These are phyloP conservation scores for Sipha flava DNA, from an alignment of 1,140 invertebrate genomes.

Conservation along the genomic window DNA sequence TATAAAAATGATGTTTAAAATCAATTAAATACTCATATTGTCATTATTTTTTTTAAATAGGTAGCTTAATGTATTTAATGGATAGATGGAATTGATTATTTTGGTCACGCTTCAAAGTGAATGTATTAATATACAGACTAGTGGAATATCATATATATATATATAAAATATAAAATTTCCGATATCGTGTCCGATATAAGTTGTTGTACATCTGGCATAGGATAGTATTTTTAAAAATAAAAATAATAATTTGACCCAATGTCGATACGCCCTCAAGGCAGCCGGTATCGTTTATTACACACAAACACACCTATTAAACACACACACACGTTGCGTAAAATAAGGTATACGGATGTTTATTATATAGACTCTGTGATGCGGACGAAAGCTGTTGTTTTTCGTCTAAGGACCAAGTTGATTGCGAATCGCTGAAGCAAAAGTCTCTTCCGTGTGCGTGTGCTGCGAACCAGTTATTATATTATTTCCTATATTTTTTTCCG, in stretches of 20 bases:
- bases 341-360: constrained; percentile 12
- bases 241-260: constrained; percentile 4
- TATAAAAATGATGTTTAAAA: no score
- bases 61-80: no score
- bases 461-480: constrained; percentile 33
- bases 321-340: not conserved
- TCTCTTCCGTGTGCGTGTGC: constrained; percentile 28
- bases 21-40: no score
- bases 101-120: no score
- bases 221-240: not conserved
- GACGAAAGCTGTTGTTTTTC: constrained; percentile 29
- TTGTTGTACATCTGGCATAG: not conserved
- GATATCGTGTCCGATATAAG: not conserved
- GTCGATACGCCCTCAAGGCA: not conserved
- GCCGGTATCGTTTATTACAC: constrained; percentile 7
- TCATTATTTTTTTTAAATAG: no score
- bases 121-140: no score
- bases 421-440: constrained; percentile 26
- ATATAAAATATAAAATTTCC: not conserved
- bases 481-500: constrained; percentile 18
- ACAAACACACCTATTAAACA: not conserved
- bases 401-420: constrained; percentile 22
- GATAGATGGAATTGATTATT: no score
- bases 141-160: not conserved
- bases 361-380: constrained; percentile 14